These are phyloP conservation scores for Silurus aristotelis DNA, from an alignment of 2,797 vertebrate genomes.

Conservation along the genomic window DNA sequence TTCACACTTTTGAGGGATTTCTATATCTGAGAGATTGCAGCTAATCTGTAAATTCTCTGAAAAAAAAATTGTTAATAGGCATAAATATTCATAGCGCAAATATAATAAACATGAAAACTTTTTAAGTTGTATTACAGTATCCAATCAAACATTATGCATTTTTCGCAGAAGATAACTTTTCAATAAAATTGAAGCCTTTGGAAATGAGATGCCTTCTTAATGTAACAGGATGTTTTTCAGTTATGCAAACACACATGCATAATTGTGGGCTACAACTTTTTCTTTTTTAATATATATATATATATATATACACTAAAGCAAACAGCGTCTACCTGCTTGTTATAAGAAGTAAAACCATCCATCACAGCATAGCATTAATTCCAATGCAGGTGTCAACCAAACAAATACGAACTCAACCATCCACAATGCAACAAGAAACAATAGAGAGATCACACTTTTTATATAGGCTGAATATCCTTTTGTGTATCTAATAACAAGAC, in stretches of 20 bases:
- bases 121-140: background rate
- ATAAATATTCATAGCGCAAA: background rate
- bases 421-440: background rate
- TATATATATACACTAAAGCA: background rate
- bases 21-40: background rate
- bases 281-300: no score
- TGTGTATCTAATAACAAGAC: background rate
- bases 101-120: background rate
- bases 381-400: background rate
- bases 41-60: background rate
- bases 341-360: conserved; percentile 5
- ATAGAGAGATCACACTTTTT: background rate
- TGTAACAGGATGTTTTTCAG: background rate
- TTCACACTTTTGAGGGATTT: background rate
- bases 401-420: conserved; percentile 2
- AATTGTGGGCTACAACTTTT: background rate
- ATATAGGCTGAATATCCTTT: background rate
- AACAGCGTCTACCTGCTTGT: background rate
- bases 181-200: background rate
- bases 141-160: background rate
- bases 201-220: background rate
- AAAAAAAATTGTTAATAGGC: background rate
- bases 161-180: background rate
- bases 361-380: background rate
- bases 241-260: conserved; percentile 8